A percentile compares a stretch with the other conserved stretches of the same genome.
These are phyloP conservation scores for Apodemus speciosus DNA, from an alignment of 2,113 vertebrate genomes.

Conservation along the genomic window DNA sequence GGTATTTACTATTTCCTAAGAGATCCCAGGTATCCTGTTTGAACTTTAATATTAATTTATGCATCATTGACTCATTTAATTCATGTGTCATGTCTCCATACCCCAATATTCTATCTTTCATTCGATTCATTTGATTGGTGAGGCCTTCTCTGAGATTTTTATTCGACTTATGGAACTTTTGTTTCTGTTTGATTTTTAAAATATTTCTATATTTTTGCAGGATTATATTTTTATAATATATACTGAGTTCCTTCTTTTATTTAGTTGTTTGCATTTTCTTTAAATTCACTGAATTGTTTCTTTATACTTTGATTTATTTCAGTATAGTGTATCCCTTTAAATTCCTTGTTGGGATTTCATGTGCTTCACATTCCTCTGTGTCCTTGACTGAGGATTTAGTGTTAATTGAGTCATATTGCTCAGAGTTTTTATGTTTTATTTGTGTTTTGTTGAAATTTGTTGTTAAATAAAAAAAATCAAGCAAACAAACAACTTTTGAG, in stretches of 20 bases:
- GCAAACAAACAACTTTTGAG: not conserved
- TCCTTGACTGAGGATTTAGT: not conserved
- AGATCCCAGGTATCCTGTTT: not conserved
- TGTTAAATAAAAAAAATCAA: not conserved
- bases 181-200: not conserved
- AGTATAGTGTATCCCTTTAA: not conserved
- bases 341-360: not conserved
- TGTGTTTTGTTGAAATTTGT: not conserved
- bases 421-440: not conserved
- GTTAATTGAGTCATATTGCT: not conserved
- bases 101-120: not conserved
- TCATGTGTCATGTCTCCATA: not conserved
- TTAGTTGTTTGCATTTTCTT: not conserved
- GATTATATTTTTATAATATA: not conserved
- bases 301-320: not conserved
- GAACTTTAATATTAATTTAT: not conserved
- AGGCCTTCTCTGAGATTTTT: not conserved
- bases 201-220: not conserved
- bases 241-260: not conserved
- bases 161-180: too few species aligned
- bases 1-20: not conserved
- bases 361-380: not conserved
- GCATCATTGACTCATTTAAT: not conserved
- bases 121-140: not conserved
- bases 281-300: not conserved